Evolutionary conservation across 2,113 vertebrate species (phyloP).

Genomic region (Diphyllodes magnificus): DNA sequence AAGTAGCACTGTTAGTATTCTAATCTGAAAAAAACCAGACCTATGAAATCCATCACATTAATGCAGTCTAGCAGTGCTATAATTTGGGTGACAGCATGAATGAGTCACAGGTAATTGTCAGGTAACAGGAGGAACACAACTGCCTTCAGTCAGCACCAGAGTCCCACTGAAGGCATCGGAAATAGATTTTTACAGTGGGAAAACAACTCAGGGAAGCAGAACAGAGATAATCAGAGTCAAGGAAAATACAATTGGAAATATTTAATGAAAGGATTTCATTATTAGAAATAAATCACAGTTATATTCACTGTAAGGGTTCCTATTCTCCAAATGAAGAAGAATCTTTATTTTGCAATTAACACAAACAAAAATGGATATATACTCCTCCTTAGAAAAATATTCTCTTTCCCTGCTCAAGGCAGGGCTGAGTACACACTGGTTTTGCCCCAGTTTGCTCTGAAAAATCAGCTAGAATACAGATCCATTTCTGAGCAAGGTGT

Average conservation of each 20-base stretch:
- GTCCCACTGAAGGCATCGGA: neutral
- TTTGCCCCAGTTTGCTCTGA: neutral
- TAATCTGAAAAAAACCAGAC: neutral
- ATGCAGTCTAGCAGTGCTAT: neutral
- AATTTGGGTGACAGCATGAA: neutral
- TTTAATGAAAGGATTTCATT: neutral
- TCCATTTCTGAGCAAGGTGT: neutral
- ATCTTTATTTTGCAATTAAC: neutral
- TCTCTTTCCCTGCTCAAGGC: neutral
- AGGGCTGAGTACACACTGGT: neutral
- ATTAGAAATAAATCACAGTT: neutral
- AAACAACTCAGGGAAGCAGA: neutral
- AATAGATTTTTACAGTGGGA: neutral
- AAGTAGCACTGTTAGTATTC: neutral
- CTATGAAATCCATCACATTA: neutral
- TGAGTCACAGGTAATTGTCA: slow-evolving; percentile 39
- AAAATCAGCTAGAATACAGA: neutral
- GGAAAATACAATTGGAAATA: neutral
- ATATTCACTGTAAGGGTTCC: neutral
- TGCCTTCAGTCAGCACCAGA: neutral
- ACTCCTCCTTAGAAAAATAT: neutral
- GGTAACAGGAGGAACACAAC: neutral
- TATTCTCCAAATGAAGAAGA: neutral
- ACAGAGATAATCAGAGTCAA: neutral
- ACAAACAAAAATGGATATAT: neutral